Evolutionary conservation across 2,113 vertebrate species (phyloP).

Genomic region (Varanus salvator): DNA sequence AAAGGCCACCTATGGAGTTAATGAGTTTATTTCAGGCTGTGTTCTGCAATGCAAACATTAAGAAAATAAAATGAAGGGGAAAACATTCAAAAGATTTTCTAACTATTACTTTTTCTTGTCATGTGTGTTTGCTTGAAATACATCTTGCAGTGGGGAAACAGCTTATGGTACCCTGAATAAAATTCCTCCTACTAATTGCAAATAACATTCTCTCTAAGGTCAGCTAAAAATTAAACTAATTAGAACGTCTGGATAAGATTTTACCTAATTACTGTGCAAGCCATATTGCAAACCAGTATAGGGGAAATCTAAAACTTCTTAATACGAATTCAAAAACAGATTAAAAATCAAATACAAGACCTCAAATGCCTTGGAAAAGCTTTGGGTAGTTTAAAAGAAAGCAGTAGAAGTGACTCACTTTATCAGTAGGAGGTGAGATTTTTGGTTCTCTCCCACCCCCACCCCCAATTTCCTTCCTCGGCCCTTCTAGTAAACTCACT

Average conservation of each 20-base stretch:
- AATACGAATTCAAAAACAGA: background rate
- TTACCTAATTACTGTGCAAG: background rate
- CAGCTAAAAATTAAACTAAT: constrained; percentile 66
- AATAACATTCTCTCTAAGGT: constrained; percentile 48
- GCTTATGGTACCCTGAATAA: background rate
- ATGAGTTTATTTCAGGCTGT: background rate
- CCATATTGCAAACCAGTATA: constrained; percentile 1
- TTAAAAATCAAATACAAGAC: background rate
- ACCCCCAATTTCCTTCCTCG: background rate
- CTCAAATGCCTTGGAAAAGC: background rate
- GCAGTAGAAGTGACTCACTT: constrained; percentile 11
- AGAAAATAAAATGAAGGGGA: background rate
- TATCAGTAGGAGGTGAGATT: background rate
- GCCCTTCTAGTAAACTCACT: background rate
- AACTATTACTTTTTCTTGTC: background rate
- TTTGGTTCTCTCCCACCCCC: background rate
- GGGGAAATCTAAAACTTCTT: constrained; percentile 26
- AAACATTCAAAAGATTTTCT: background rate
- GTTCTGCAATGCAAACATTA: constrained; percentile 7
- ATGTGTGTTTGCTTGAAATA: background rate
- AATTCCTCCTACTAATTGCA: constrained; percentile 31
- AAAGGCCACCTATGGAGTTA: background rate
- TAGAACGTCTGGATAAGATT: constrained; percentile 53
- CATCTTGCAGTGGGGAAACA: background rate
- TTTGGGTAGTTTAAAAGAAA: background rate